These are phyloP conservation scores for Cyanoderma ruficeps DNA, from an alignment of 2,113 vertebrate genomes.

Conservation along the genomic window DNA sequence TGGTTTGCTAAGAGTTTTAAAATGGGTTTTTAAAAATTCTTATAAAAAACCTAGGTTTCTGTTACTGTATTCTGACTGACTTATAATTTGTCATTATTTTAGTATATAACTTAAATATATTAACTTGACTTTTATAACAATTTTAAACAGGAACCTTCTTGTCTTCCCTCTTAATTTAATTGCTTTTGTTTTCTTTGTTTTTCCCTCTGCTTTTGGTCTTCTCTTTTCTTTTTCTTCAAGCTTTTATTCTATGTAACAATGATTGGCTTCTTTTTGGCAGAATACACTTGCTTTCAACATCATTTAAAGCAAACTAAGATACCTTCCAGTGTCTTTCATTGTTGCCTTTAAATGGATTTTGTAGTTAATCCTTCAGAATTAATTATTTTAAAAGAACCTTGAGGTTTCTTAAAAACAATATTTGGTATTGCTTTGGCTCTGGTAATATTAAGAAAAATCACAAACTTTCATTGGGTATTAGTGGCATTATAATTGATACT, in stretches of 20 bases:
- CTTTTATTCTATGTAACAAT: neutral
- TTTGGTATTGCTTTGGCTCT: neutral
- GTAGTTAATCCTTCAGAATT: conserved; percentile 25
- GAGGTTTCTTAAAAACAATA: neutral
- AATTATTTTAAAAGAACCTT: conserved; percentile 1
- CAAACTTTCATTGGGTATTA: conserved; percentile 38
- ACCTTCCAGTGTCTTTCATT: neutral
- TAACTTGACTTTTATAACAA: neutral
- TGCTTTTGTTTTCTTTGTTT: neutral
- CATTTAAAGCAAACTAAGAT: neutral
- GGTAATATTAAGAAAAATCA: conserved; percentile 21
- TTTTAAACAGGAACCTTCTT: neutral
- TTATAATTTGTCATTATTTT: neutral
- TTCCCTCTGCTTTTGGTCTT: neutral
- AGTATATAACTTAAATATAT: neutral
- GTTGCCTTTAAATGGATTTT: neutral
- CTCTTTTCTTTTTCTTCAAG: neutral
- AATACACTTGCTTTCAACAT: neutral
- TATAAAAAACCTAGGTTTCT: neutral
- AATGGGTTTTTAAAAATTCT: neutral
- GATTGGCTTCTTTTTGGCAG: neutral
- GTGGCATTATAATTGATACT: conserved; percentile 8
- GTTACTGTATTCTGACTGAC: neutral
- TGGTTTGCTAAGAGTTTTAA: neutral
- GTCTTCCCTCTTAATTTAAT: neutral